Conservation (phyloP, 2,113 vertebrate genomes). For the Phalacrocorax aristotelis region DNA sequence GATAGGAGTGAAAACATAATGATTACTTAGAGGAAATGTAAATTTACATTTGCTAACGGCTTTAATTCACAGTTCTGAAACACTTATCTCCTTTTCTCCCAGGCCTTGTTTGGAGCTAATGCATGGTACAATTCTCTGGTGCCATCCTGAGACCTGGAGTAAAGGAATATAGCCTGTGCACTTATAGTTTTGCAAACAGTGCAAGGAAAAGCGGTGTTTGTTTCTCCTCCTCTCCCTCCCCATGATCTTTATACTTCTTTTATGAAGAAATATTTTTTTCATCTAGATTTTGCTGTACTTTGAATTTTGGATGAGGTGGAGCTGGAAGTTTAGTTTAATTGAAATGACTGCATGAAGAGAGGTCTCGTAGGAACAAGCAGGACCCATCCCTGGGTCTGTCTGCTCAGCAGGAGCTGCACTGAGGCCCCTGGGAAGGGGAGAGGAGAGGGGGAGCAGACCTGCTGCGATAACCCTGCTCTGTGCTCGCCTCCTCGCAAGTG, state of each 20-base stretch:
- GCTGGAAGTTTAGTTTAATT: neutral
- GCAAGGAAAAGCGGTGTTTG: neutral
- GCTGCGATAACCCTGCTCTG: neutral
- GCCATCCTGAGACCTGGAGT: neutral
- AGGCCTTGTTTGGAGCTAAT: conserved; percentile 27
- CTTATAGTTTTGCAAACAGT: neutral
- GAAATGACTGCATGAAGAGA: neutral
- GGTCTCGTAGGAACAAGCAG: accelerated
- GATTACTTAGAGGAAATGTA: conserved; percentile 68
- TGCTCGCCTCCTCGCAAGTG: neutral
- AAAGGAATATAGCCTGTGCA: neutral
- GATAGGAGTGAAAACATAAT: conserved; percentile 48
- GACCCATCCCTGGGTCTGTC: neutral
- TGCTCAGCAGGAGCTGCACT: neutral
- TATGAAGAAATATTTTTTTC: neutral
- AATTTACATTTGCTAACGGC: conserved; percentile 59
- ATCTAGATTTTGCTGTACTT: neutral
- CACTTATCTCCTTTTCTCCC: conserved; percentile 12
- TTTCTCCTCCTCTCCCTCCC: neutral
- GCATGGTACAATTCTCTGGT: conserved; percentile 15
- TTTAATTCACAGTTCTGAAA: conserved; percentile 60
- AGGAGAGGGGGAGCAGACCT: neutral
- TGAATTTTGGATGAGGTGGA: neutral
- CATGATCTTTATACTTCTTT: neutral
- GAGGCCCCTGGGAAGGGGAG: neutral